Conservation (phyloP, 2,797 vertebrate species). For the Ispidina picta region DNA sequence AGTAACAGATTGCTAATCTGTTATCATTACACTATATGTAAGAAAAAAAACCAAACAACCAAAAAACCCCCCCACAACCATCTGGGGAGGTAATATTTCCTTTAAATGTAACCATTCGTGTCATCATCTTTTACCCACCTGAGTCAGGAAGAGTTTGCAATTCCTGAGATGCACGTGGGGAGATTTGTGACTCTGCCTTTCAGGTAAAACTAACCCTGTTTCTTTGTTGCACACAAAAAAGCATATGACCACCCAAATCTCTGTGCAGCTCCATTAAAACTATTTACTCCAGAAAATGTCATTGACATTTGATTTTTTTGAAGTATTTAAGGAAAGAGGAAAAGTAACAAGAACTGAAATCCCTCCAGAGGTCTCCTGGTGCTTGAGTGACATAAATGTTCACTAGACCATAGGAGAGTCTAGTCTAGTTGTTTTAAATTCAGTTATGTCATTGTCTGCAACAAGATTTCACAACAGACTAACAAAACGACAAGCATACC, state of each 20-base stretch:
- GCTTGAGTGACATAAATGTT: constrained; percentile 50
- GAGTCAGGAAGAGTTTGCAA: not conserved
- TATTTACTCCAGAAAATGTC: constrained; percentile 14
- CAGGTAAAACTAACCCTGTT: constrained; percentile 12
- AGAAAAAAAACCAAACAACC: not conserved
- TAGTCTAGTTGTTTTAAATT: constrained; percentile 52
- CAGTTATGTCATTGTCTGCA: constrained; percentile 32
- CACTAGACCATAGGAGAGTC: constrained; percentile 44
- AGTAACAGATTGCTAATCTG: not conserved
- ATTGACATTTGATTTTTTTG: not conserved
- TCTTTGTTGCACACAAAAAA: constrained; percentile 15
- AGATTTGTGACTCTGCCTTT: not conserved
- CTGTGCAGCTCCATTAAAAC: constrained; percentile 7
- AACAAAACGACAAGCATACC: not conserved
- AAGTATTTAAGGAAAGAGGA: not conserved
- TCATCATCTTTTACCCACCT: not conserved
- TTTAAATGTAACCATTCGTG: not conserved
- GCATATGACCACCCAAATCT: not conserved
- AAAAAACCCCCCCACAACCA: not conserved
- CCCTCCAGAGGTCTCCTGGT: not conserved
- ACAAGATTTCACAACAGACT: constrained; percentile 1
- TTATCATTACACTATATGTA: not conserved
- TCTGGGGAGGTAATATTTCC: not conserved
- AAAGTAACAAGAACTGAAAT: not conserved
- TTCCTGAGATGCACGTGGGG: constrained; percentile 21